Evolutionary conservation across 2,888 invertebrate species (phyloP), one percentile per base, ranked within the genome.

Genomic region (Pandemis heparana): DNA sequence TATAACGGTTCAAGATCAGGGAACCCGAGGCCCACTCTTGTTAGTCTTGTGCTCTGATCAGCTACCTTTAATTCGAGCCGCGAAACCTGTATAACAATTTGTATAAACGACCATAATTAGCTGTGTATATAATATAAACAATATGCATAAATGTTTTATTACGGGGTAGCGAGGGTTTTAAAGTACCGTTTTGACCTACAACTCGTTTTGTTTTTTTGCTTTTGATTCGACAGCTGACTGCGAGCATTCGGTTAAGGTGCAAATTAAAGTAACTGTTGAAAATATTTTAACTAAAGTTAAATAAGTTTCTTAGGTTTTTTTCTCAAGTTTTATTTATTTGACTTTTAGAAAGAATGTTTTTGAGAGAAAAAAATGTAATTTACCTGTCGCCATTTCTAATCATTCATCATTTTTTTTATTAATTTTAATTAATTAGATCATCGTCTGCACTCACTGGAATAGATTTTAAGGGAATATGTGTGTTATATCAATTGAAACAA

Each of bases 31-130:
- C 18, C 61, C 5, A 16, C 87, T 89, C 87, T 87, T 87, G 83
- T 87, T 88, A 87, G 83, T 85, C 83, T 77, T 82, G 79, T 76
- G 80, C 77, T 83, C 86, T 89, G 89, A 90, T 89, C 89, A 86
- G 85, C 80, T 80, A 81, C 82, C 85, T 88, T 89, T 88, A 87
- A 85, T 82, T 80, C 82, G 77, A 79, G 85, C 87, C 87, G 87
- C 84, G 78, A 79, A 82, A 79, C 73, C 59, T 68, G 73, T 64
- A 48, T 16, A 68, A 68, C 59, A 68, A 73, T 68, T 73, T 68
- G 63, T 73, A 68, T 72, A 73, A 73, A 68, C 68, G 48, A 38
- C 68, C 73, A 59, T 63, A 63, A 73, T 68, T 68, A 68, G 53
- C 48, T 73, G 62, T 59, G 68, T 72, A 68, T 66, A 67, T 73